Evolutionary conservation across 2,797 vertebrate genomes (phyloP), one percentile per base, ranked within the genome.

Genomic region (Gadopsis marmoratus): DNA sequence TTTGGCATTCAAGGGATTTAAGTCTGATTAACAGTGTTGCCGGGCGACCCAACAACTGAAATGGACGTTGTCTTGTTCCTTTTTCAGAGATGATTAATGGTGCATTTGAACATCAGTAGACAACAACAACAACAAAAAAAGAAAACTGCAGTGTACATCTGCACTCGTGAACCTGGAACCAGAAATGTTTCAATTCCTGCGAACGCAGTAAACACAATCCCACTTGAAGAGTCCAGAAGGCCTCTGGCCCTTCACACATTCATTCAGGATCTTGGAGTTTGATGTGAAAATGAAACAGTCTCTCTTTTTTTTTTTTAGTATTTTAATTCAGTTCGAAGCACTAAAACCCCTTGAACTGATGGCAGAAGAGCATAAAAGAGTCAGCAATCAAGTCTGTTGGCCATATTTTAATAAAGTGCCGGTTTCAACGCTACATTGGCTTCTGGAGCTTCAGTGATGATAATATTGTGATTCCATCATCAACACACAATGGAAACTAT

Each of bases 271-370:
- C 31, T 61, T 33, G 23, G 17, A 21, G 6, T 54, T 48, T 76
- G 43, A 79, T 68, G 58, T 35, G 21, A 70, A 60, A 63, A 53
- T 5, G 31, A 68, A 68, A 54, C 37, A 53, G 21, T 23, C 39
- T 54, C 35, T 41, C 21, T 21, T 35, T 10, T 7, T 48, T 35
- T 23, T 35, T 35, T 35, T 35, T 33, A 13, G n/a, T 53, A 17
- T 65, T 78, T 79, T 56, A 43, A 85, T 56, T 73, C 47, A 35
- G 54, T 77, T 78, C 83, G 69, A 84, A 81, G 59, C 37, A 0
- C 31, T 17, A 41, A 35, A 68, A 72, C 11, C 26, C 33, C 56
- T 81, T 60, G 48, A 61, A 62, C 35, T 47, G 45, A 56, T 29
- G 17, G 10, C 43, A 11, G 19, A 6, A 31, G 29, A 55, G 26